Evolutionary conservation across 2,113 vertebrate species (phyloP), one percentile per base, ranked within the genome.

Genomic region (Nyctereutes procyonoides): DNA sequence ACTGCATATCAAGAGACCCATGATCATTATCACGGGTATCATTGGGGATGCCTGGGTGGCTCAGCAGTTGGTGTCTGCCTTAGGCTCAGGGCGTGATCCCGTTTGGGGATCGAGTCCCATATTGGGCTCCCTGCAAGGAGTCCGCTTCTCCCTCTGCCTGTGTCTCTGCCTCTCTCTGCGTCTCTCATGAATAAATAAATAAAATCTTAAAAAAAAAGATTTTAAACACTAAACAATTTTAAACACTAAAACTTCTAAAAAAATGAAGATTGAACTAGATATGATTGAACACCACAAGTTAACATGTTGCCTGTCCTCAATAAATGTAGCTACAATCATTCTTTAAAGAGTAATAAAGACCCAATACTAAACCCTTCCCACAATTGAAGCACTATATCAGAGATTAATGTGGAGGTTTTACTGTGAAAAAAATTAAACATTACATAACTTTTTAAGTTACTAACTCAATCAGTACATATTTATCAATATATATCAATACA

Each of bases 221-320:
- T 71, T 48, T 83, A 90, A 93, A 76, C 65, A 88, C 28, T 88
- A 85, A 88, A 74, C 26, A 65, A 22, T 30, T 71, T 48, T 83
- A 90, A 93, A 76, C 65, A 88, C 28, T 88, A 60, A 81, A 88
- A 55, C 53, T 79, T 55, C 30, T 65, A 69, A 94, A 76, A 48
- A 81, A 48, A 22, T 83, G 30, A 73, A 63, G 30, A 35, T 22
- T 62, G 11, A 74, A 30, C 22, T 67, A 76, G 30, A 69, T 9
- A 51, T 56, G 35, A 38, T 60, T 58, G 17, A 77, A 71, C 11
- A 86, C 73, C n/a, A 30, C 20, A 81, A 81, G 48, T 74, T 74
- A 71, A 62, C 11, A 56, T 26, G 19, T 7, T 43, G 30, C 22
- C 58, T 81, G 30, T 38, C 15, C 13, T 84, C 32, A 89, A 43